Evolutionary conservation across 2,797 vertebrate species (phyloP).

Genomic region (Sphenodon punctatus): DNA sequence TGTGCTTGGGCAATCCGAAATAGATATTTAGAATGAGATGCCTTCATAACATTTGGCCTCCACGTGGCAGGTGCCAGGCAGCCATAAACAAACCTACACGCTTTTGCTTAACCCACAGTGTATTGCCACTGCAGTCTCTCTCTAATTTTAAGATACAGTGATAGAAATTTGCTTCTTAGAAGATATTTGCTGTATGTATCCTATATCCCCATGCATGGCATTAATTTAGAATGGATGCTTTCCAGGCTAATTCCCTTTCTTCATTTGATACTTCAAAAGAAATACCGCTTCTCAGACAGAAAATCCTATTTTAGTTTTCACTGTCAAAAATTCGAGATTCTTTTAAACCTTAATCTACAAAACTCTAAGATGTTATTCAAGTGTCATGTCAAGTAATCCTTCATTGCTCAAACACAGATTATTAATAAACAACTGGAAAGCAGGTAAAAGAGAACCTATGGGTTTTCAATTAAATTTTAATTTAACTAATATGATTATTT

Average conservation of each 20-base stretch:
- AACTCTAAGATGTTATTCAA: constrained; percentile 3
- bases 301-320: constrained; percentile 14
- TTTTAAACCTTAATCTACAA: constrained; percentile 25
- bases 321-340: background rate
- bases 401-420: constrained; percentile 15
- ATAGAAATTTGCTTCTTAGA: background rate
- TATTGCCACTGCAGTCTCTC: background rate
- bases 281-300: constrained; percentile 8
- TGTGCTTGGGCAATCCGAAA: too few relatives aligned
- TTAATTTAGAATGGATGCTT: constrained; percentile 4
- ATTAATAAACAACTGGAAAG: constrained; percentile 39
- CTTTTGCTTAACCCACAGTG: background rate
- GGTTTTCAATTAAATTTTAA: constrained; percentile 69
- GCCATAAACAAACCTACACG: too few relatives aligned
- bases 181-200: background rate
- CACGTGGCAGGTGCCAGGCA: too few relatives aligned
- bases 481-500: constrained; percentile 60
- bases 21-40: too few relatives aligned
- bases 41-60: too few relatives aligned
- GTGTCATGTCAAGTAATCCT: constrained; percentile 10
- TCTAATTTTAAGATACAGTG: background rate
- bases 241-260: constrained; percentile 7
- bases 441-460: constrained; percentile 26
- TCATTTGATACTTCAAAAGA: background rate
- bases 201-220: background rate